Base-by-base conservation (phyloP, 2,113 vertebrate genomes). In the Podarcis cretensis region DNA sequence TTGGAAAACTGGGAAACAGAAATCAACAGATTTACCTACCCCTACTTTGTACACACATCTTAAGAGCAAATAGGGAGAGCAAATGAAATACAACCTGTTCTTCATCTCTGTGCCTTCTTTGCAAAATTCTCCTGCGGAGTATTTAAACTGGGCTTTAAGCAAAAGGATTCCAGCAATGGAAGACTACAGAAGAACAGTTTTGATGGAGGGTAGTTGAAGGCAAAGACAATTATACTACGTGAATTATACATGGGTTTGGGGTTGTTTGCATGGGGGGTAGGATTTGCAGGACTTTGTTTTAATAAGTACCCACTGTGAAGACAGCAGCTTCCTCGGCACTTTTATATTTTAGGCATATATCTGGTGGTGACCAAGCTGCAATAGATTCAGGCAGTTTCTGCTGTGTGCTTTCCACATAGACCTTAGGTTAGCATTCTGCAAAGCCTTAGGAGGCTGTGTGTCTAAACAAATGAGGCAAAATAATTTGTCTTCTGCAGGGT, bases 401-500 rank as follows among this genome's bases (percentile, higher is more conserved):
- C 2, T 57, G 2, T 32, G n/a, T 40, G 66, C 37, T 88, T 82
- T 82, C 89, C 40, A 83, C 10, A 40, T 1, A 63, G 12, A 21
- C 0, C 0, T 81, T 89, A 87, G 75, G 87, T 87, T 4, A 84
- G 37, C 37, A 21, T 2, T 40, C 37, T 59, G 10, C 2, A 89
- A 84, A 81, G 40, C 18, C 12, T 40, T 83, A n/a, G 73, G 92
- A 12, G 68, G 30, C 13, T 16, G 54, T 5, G 32, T 59, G 63
- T 71, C 84, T 59, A 83, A 87, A 83, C 35, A 71, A 90, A 83
- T 78, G 80, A 90, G 75, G 65, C 63, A 78, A 90, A 90, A 40
- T 84, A 76, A 66, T 88, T 83, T 90, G 30, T 69, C 59, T 68
- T 48, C 59, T 37, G 14, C 48, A 65, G 18, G 78, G 54, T 77